Percentiles rank a stretch among this genome's conserved stretches.
Conservation (phyloP, 2,797 vertebrate species). For the Mormyrops boulengeri region DNA sequence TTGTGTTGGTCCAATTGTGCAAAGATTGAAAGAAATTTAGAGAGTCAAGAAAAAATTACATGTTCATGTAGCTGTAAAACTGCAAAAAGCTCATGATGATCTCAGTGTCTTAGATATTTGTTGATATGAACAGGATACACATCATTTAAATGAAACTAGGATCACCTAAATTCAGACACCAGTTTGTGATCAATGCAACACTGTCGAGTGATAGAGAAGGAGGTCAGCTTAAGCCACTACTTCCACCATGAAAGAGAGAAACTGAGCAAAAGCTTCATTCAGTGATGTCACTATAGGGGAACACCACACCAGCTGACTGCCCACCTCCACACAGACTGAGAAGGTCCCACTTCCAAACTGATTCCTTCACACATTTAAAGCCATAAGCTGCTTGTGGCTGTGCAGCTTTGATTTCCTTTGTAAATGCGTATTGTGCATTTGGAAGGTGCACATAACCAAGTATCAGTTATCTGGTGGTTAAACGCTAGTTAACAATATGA, state of each 20-base stretch:
- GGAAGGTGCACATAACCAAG: background rate
- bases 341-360: background rate
- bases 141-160: background rate
- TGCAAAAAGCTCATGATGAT: background rate
- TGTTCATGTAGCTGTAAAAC: background rate
- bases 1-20: background rate
- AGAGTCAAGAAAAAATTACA: background rate
- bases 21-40: background rate
- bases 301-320: background rate
- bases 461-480: background rate
- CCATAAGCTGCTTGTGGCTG: background rate
- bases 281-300: background rate
- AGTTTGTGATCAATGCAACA: background rate
- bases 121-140: background rate
- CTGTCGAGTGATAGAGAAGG: background rate
- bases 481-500: background rate
- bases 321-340: background rate
- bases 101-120: background rate
- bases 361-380: background rate
- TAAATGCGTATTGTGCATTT: background rate
- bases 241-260: background rate
- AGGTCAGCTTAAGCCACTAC: background rate
- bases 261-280: background rate
- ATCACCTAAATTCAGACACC: background rate
- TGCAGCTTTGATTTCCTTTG: background rate